A percentile compares a stretch with the other conserved stretches of the same genome.
phyloP scores from a whole-genome alignment of 2,797 vertebrate genomes.

The Phataginus tetradactyla region DNA sequence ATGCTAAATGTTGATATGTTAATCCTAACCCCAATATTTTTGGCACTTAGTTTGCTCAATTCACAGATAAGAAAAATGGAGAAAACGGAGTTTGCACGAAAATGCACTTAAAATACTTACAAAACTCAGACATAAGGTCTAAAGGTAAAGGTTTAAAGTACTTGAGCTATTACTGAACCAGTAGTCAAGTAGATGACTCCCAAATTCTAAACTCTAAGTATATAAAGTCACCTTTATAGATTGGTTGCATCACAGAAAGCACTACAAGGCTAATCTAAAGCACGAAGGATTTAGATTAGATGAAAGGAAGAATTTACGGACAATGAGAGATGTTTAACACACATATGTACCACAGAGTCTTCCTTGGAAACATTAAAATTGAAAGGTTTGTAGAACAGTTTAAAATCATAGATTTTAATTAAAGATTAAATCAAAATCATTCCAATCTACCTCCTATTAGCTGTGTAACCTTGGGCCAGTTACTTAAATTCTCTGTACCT shows the following conservation, averaged over 20 bases:
- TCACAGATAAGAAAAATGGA: background rate
- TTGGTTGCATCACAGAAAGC: background rate
- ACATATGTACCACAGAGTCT: background rate
- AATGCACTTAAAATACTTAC: background rate
- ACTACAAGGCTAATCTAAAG: background rate
- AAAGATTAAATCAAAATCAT: background rate
- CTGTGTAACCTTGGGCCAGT: background rate
- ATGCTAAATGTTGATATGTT: background rate
- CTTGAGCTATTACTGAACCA: conserved; percentile 6
- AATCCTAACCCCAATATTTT: background rate
- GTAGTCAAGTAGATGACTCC: background rate
- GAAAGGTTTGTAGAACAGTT: background rate
- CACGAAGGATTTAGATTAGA: background rate
- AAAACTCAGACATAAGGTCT: conserved; percentile 1
- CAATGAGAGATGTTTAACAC: background rate
- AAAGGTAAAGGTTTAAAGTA: background rate
- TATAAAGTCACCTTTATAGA: background rate
- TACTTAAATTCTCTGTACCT: background rate
- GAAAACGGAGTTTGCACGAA: background rate
- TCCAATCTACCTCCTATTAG: background rate
- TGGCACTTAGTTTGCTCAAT: background rate
- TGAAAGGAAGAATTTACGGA: background rate
- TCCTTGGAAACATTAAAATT: background rate
- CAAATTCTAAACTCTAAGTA: background rate
- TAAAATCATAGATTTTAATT: background rate